Base-by-base conservation (phyloP, 2,888 invertebrate species). In the Eilema griseolum region DNA sequence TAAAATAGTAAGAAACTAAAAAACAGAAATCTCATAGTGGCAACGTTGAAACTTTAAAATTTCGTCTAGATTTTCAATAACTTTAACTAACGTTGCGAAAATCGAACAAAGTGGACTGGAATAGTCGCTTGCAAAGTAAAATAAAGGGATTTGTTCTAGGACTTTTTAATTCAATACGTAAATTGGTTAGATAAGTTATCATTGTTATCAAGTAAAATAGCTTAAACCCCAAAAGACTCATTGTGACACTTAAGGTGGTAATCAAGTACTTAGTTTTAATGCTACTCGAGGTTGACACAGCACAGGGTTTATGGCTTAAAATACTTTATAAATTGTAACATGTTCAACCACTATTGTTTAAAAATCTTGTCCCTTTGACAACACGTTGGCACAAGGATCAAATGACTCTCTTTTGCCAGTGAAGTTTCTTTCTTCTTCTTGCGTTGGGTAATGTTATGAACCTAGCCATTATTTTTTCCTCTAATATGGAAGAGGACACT, bases 251-350 rank as follows among this genome's bases (percentile, higher is more conserved):
- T 69, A 66, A 69, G 76, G 70, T 80, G 76, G 70, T 80, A 80
- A 80, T 80, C 73, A 80, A 78, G 80, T 71, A 69, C 56, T 80
- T 72, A 73, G 71, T 60, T 73, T 75, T 64, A 56, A 80, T 26
- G 64, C 59, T 67, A 66, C 70, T 69, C 60, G 60, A 65, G 52
- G 62, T 59, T 73, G 69, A 72, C 61, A 62, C 52, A 62, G 33
- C 37, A 37, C 61, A 14, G 28, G 20, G 66, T 62, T 67, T 56
- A 57, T 56, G 62, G 7, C 41, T 63, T 61, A 23, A 20, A 37
- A 26, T 66, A 60, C 14, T 57, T 66, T 7, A 63, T 24, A 37
- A 33, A 20, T 37, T 26, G n/a, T 60, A n/a, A 66, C 41, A 12
- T 37, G 26, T 46, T 11, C 28, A 41, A 66, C 28, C 16, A 10